Percentiles rank a stretch among this genome's conserved stretches.
Evolutionary conservation across 1,140 invertebrate genomes (phyloP).

Genomic region (Sitodiplosis mosellana): DNA sequence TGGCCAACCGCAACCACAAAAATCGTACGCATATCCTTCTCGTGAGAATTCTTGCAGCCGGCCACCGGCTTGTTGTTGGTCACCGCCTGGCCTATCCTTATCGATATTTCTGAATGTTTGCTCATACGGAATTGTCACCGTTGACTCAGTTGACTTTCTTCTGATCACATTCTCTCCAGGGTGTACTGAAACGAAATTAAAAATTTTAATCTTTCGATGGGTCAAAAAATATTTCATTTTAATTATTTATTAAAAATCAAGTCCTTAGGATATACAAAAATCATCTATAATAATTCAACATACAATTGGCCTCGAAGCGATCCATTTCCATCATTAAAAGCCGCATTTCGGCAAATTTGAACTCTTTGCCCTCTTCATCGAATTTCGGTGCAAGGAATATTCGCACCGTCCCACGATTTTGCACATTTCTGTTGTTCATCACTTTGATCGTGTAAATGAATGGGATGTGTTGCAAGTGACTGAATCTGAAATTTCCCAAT

Average conservation of each 20-base stretch:
- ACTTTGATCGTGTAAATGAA: constrained; percentile 27
- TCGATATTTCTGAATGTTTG: constrained; percentile 33
- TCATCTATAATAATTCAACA: constrained; percentile 12
- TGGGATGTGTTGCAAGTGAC: constrained; percentile 28
- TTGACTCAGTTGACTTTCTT: constrained; percentile 39
- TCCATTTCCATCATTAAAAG: constrained; percentile 27
- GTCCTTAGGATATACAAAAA: constrained; percentile 36
- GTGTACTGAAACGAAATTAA: too few species aligned
- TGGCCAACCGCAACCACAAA: constrained; percentile 67
- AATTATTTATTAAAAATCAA: constrained; percentile 34
- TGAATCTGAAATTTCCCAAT: constrained; percentile 11
- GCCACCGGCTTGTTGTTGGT: constrained; percentile 26
- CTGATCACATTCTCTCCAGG: constrained; percentile 42
- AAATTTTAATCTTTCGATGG: too few species aligned
- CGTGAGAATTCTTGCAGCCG: constrained; percentile 22
- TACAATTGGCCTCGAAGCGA: constrained; percentile 22
- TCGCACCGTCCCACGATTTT: constrained; percentile 17
- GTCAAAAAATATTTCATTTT: constrained; percentile 31
- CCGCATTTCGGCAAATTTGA: constrained; percentile 23
- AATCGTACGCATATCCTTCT: constrained; percentile 35
- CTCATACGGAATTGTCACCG: constrained; percentile 41
- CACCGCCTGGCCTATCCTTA: constrained; percentile 24
- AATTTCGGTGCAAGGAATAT: constrained; percentile 27
- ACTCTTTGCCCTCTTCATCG: constrained; percentile 22
- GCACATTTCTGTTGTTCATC: not conserved